These are phyloP conservation scores for Tadarida brasiliensis DNA, from an alignment of 2,797 vertebrate genomes.

Conservation along the genomic window DNA sequence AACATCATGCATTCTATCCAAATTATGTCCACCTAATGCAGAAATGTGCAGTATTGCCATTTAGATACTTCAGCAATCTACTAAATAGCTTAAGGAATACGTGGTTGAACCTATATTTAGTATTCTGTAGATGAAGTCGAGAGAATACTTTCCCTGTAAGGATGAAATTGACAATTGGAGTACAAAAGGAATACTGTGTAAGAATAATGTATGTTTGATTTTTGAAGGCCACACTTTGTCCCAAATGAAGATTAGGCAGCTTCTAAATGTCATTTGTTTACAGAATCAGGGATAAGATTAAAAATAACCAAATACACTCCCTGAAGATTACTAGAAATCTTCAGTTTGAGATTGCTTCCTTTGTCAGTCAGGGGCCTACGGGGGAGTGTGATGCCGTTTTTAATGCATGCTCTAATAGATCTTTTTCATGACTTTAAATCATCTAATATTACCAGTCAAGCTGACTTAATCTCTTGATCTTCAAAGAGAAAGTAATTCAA, in stretches of 20 bases:
- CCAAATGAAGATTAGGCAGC: conserved; percentile 18
- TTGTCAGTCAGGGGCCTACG: not conserved
- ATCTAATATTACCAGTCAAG: conserved; percentile 65
- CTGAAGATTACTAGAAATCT: conserved; percentile 20
- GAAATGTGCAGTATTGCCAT: not conserved
- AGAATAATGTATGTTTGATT: conserved; percentile 2
- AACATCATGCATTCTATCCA: not conserved
- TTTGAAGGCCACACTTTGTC: conserved; percentile 55
- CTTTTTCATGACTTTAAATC: conserved; percentile 62
- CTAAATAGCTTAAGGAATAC: conserved; percentile 27
- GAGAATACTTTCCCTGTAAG: conserved; percentile 22
- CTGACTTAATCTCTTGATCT: conserved; percentile 67
- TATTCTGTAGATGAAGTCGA: conserved; percentile 40
- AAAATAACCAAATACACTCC: conserved; percentile 51
- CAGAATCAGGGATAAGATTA: conserved; percentile 32
- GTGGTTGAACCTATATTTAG: not conserved
- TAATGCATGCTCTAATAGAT: conserved; percentile 66
- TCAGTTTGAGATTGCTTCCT: conserved; percentile 10
- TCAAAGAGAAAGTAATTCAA: conserved; percentile 73
- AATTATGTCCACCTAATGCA: not conserved
- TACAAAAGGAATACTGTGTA: conserved; percentile 27
- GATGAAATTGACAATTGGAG: not conserved
- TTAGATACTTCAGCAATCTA: not conserved
- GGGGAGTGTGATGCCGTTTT: conserved; percentile 14
- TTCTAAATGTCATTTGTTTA: conserved; percentile 61